Conservation (phyloP, 1,140 invertebrate genomes). For the Propsilocerus akamusi region DNA sequence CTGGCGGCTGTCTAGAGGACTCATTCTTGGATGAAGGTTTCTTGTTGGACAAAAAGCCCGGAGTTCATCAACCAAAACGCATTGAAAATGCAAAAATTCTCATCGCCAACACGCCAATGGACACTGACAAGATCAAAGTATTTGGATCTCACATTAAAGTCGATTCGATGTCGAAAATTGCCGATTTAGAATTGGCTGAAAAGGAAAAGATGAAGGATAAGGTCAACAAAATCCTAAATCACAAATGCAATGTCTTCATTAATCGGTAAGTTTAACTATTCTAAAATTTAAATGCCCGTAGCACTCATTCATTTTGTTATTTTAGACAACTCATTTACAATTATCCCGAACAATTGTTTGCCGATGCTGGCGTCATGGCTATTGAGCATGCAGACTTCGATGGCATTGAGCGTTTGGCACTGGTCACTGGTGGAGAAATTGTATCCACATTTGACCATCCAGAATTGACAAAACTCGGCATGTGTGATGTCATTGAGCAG, state of each 20-base stretch:
- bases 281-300: background rate
- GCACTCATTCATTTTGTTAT: constrained; percentile 3
- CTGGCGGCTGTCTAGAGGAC: constrained; percentile 78
- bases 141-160: constrained; percentile 96
- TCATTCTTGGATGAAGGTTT: constrained; percentile 98
- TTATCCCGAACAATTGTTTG: constrained; percentile 98
- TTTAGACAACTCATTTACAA: constrained; percentile 96
- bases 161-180: constrained; percentile 95
- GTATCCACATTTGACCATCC: constrained; percentile 96
- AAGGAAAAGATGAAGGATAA: constrained; percentile 99
- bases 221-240: constrained; percentile 89
- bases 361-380: constrained; percentile 95
- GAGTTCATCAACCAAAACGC: constrained; percentile 69
- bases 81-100: constrained; percentile 90
- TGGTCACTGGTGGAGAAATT: constrained; percentile 97
- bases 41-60: constrained; percentile 90
- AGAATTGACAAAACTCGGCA: constrained; percentile 77
- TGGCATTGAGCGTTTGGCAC: constrained; percentile 89
- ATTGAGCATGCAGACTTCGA: constrained; percentile 99
- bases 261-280: constrained; percentile 44
- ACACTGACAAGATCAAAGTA: constrained; percentile 99
- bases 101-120: constrained; percentile 99
- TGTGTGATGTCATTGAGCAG: constrained; percentile 92
- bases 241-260: constrained; percentile 97
- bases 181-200: constrained; percentile 92